phyloP scores from a whole-genome alignment of 1,140 invertebrate genomes.

The Neelides sp. region DNA sequence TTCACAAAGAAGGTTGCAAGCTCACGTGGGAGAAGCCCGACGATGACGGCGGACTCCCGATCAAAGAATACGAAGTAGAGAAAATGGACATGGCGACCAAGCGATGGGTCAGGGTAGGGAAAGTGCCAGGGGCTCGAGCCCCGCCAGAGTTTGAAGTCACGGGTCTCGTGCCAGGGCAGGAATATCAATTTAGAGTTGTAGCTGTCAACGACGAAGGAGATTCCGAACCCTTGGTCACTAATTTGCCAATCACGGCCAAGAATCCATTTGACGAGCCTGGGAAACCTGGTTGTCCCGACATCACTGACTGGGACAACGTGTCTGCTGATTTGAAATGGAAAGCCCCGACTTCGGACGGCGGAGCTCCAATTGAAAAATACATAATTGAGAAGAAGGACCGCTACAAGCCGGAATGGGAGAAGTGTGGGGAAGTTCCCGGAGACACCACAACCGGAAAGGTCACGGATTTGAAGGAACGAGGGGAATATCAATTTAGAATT shows the following conservation, averaged over 20 bases:
- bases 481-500: slow-evolving; percentile 88
- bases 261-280: slow-evolving; percentile 81
- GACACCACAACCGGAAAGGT: slow-evolving; percentile 62
- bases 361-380: slow-evolving; percentile 89
- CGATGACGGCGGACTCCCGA: slow-evolving; percentile 83
- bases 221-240: slow-evolving; percentile 79
- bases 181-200: slow-evolving; percentile 91
- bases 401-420: slow-evolving; percentile 64
- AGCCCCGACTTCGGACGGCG: slow-evolving; percentile 80
- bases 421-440: slow-evolving; percentile 65
- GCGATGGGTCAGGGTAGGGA: slow-evolving; percentile 76
- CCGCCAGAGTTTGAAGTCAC: slow-evolving; percentile 74
- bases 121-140: slow-evolving; percentile 55
- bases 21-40: slow-evolving; percentile 78
- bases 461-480: slow-evolving; percentile 72
- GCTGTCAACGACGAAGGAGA: slow-evolving; percentile 93
- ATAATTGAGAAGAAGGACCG: slow-evolving; percentile 94
- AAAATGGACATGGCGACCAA: slow-evolving; percentile 82
- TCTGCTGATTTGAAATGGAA: slow-evolving; percentile 89
- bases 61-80: slow-evolving; percentile 89
- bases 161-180: slow-evolving; percentile 74
- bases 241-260: slow-evolving; percentile 74
- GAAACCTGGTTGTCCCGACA: slow-evolving; percentile 79
- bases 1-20: slow-evolving; percentile 74
- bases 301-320: slow-evolving; percentile 84